Base-by-base conservation (phyloP, 1,140 invertebrate species). In the Drosophila pandora region DNA sequence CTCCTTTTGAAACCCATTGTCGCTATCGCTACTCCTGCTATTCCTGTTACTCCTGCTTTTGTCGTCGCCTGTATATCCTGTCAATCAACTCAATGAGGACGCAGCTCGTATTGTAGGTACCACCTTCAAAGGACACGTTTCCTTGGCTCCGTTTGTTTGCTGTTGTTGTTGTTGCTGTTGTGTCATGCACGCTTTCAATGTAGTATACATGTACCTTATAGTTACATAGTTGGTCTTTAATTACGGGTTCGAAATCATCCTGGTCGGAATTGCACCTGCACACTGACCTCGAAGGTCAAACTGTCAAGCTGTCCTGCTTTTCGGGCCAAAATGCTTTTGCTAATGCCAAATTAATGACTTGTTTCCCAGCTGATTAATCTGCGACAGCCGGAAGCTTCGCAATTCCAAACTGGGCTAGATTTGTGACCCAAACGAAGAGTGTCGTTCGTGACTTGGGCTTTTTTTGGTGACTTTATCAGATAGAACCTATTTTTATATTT, bases 21-120 rank as follows among this genome's bases (percentile, higher is more conserved):
- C 47, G 30, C 47, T 12, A 8, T 9, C 60, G 9, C 28, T 43
- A 53, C 17, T 43, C 41, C 41, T 21, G 13, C 41, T n/a, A 10
- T 6, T 41, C 12, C 39, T 7, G n/a, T 10, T 41, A 13, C n/a
- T 21, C 17, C 41, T 43, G 41, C 41, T 21, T n/a, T 6, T 21
- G 5, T 43, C 48, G 56, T 60, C 58, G 55, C 58, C 60, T 60
- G 71, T 76, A 76, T 76, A 76, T 82, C 58, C 83, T 79, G 83
- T 82, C 82, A 87, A 87, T 85, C 82, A 85, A 81, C 55, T 47
- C 53, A 28, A 52, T 74, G 59, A 81, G 75, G 70, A 76, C 49
- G 12, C 78, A 55, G 39, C 57, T 67, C 25, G 43, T 58, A 59
- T 72, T 81, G 82, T 85, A 87, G 65, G 82, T 83, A 82, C 45